Percentiles rank a stretch among this genome's conserved stretches.
phyloP scores from a whole-genome alignment of 2,797 vertebrate species.

The Chelonia mydas region DNA sequence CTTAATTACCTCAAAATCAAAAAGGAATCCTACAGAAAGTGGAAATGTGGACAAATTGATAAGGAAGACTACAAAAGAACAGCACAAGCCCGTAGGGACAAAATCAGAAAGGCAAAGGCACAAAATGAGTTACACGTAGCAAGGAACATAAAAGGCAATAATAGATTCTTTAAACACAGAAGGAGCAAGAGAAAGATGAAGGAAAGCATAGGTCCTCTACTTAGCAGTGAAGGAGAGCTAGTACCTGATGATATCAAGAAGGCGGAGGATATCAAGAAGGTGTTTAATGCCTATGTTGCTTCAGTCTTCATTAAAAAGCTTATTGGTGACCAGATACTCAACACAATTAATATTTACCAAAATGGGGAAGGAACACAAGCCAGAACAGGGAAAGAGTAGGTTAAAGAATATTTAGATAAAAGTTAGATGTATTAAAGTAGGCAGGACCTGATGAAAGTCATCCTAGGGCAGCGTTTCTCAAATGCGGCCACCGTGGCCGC shows the following conservation, averaged over 20 bases:
- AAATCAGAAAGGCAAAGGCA: not conserved
- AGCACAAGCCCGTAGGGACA: not conserved
- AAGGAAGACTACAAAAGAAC: not conserved
- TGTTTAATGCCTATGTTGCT: not conserved
- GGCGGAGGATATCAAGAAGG: no score
- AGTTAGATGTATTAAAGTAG: not conserved
- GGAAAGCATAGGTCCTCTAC: not conserved
- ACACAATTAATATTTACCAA: not conserved
- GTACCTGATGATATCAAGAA: not conserved
- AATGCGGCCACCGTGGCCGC: no score
- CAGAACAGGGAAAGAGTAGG: not conserved
- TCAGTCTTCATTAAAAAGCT: not conserved
- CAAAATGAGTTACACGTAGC: not conserved
- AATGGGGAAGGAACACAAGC: not conserved
- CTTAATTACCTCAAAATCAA: not conserved
- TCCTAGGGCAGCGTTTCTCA: not conserved
- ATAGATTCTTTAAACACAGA: not conserved
- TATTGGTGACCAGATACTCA: not conserved
- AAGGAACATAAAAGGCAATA: not conserved
- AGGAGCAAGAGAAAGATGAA: not conserved
- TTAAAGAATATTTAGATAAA: not conserved
- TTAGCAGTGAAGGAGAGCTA: not conserved
- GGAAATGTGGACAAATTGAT: not conserved
- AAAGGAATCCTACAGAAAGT: not conserved
- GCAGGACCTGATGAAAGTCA: not conserved